These are phyloP conservation scores for Diplogasteroides magnus DNA, from an alignment of 1,140 invertebrate genomes.

Conservation along the genomic window DNA sequence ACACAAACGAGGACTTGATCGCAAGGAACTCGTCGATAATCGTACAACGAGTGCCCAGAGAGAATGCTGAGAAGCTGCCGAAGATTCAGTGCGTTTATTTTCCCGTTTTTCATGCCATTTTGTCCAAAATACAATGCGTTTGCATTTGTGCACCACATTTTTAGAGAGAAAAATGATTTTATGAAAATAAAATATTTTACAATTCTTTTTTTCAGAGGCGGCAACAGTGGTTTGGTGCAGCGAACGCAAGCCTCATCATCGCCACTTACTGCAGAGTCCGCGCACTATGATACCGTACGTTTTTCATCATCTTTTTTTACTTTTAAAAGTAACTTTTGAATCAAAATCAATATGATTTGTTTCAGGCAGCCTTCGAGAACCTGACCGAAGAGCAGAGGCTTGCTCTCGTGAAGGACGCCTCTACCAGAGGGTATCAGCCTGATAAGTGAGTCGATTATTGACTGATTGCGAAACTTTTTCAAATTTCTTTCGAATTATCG, in stretches of 20 bases:
- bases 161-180: background rate
- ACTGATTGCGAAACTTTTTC: slow-evolving; percentile 8
- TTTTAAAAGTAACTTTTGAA: background rate
- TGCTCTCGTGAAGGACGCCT: slow-evolving; percentile 89
- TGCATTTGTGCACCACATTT: too few relatives aligned
- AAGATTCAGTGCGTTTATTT: slow-evolving; percentile 56
- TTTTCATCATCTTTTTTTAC: slow-evolving; percentile 8
- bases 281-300: slow-evolving; percentile 37
- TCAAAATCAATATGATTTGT: too few relatives aligned
- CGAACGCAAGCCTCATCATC: background rate
- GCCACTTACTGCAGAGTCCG: background rate
- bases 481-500: slow-evolving; percentile 14
- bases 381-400: slow-evolving; percentile 95
- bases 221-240: background rate
- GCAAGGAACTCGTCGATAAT: slow-evolving; percentile 95
- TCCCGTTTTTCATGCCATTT: background rate
- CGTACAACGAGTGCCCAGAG: slow-evolving; percentile 80
- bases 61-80: slow-evolving; percentile 57
- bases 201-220: background rate
- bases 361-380: slow-evolving; percentile 73
- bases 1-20: slow-evolving; percentile 73
- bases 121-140: background rate
- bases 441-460: slow-evolving; percentile 72
- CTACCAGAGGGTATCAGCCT: slow-evolving; percentile 89
- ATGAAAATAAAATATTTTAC: too few relatives aligned